These are phyloP conservation scores for Oryzias dopingdopingensis DNA, from an alignment of 2,797 vertebrate genomes.

Conservation along the genomic window DNA sequence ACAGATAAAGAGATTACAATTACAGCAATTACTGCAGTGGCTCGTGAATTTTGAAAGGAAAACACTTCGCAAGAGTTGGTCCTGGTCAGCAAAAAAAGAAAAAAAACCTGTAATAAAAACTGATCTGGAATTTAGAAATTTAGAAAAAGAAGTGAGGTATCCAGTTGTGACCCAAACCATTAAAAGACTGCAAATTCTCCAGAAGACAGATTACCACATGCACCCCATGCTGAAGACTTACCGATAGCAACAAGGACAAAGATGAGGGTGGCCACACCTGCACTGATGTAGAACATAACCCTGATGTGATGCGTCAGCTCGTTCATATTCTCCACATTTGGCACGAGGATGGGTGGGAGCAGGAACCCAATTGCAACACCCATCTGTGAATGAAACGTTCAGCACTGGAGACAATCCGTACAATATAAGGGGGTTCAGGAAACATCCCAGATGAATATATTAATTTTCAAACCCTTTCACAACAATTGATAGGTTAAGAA, in stretches of 20 bases:
- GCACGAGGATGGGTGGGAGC: constrained; percentile 90
- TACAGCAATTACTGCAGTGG: constrained; percentile 62
- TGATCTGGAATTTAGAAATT: too few species aligned
- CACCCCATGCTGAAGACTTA: constrained; percentile 69
- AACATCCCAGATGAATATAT: constrained; percentile 6
- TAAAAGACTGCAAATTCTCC: not conserved
- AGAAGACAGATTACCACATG: not conserved
- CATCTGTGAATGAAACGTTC: constrained; percentile 74
- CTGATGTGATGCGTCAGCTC: constrained; percentile 86
- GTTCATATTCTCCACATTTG: constrained; percentile 81
- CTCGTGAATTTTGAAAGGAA: constrained; percentile 35
- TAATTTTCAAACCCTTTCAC: too few species aligned
- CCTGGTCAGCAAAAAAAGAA: not conserved
- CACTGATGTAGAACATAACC: constrained; percentile 93
- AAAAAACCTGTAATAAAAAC: not conserved
- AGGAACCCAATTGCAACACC: constrained; percentile 93
- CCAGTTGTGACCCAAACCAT: constrained; percentile 15
- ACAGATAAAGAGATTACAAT: constrained; percentile 55
- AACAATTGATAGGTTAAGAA: not conserved
- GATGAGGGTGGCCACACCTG: constrained; percentile 84
- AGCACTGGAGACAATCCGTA: not conserved
- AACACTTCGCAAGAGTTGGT: constrained; percentile 15
- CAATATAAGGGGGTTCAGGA: not conserved
- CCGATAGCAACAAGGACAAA: constrained; percentile 89
- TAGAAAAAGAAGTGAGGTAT: not conserved